phyloP scores from a whole-genome alignment of 2,113 vertebrate species.

The Ceyx cyanopectus region DNA sequence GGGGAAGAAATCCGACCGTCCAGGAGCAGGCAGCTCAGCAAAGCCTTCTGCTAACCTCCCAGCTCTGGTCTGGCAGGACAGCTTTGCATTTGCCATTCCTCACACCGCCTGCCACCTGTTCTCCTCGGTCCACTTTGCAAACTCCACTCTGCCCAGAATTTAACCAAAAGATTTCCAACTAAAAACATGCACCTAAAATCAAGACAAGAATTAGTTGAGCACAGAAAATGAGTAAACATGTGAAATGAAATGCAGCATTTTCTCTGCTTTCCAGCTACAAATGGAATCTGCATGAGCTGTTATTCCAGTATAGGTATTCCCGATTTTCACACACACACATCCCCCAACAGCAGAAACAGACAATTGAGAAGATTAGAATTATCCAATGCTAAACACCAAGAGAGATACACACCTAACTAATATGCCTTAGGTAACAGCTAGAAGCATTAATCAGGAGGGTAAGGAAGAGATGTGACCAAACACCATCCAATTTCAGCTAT shows the following conservation, averaged over 20 bases:
- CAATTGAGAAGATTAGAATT: neutral
- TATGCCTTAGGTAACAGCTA: neutral
- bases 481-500: neutral
- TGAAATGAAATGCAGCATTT: neutral
- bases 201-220: neutral
- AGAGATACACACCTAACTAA: neutral
- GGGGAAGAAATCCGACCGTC: neutral
- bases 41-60: neutral
- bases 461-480: neutral
- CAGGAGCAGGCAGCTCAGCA: neutral
- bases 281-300: neutral
- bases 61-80: neutral
- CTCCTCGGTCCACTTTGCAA: neutral
- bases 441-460: neutral
- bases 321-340: neutral
- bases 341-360: neutral
- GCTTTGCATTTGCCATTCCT: neutral
- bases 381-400: neutral
- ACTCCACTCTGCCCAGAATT: neutral
- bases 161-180: neutral
- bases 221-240: neutral
- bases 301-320: neutral
- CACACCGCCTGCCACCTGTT: neutral
- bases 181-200: neutral
- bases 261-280: neutral